These are phyloP conservation scores for Diploptera punctata DNA, from an alignment of 2,888 invertebrate species.

Conservation along the genomic window DNA sequence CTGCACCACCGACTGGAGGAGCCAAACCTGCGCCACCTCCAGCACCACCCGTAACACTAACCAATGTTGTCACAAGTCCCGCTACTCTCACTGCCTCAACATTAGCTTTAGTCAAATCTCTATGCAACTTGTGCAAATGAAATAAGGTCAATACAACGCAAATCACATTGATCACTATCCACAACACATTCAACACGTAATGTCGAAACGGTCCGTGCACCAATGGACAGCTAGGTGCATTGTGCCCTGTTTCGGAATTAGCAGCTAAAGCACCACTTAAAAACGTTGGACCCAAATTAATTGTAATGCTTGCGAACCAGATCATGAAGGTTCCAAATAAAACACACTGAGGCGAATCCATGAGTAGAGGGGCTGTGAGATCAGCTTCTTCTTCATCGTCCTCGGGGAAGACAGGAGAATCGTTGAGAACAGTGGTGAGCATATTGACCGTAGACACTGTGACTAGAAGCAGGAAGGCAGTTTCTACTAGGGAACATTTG, in stretches of 20 bases:
- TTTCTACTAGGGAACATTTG: slow-evolving; percentile 87
- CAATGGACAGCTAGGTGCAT: slow-evolving; percentile 84
- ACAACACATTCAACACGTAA: slow-evolving; percentile 88
- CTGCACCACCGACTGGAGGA: neutral
- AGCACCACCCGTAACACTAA: slow-evolving; percentile 76
- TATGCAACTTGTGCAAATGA: slow-evolving; percentile 78
- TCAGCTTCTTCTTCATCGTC: slow-evolving; percentile 66
- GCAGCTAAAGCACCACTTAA: slow-evolving; percentile 83
- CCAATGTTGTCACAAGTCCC: slow-evolving; percentile 81
- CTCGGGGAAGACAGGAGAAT: slow-evolving; percentile 85
- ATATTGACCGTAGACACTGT: slow-evolving; percentile 92
- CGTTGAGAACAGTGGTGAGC: slow-evolving; percentile 85
- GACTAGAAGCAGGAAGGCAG: slow-evolving; percentile 82
- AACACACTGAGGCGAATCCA: slow-evolving; percentile 90
- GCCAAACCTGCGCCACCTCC: slow-evolving; percentile 35
- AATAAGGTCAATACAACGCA: slow-evolving; percentile 84
- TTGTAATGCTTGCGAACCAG: slow-evolving; percentile 86
- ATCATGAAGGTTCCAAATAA: slow-evolving; percentile 92
- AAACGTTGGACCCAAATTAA: slow-evolving; percentile 89
- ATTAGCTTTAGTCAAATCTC: slow-evolving; percentile 83
- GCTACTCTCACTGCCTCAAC: slow-evolving; percentile 84
- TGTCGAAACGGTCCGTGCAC: slow-evolving; percentile 88
- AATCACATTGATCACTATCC: slow-evolving; percentile 88
- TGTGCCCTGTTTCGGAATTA: slow-evolving; percentile 76
- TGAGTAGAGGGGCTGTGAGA: slow-evolving; percentile 67